phyloP scores from a whole-genome alignment of 1,140 invertebrate genomes.

The Oncopeltus fasciatus region DNA sequence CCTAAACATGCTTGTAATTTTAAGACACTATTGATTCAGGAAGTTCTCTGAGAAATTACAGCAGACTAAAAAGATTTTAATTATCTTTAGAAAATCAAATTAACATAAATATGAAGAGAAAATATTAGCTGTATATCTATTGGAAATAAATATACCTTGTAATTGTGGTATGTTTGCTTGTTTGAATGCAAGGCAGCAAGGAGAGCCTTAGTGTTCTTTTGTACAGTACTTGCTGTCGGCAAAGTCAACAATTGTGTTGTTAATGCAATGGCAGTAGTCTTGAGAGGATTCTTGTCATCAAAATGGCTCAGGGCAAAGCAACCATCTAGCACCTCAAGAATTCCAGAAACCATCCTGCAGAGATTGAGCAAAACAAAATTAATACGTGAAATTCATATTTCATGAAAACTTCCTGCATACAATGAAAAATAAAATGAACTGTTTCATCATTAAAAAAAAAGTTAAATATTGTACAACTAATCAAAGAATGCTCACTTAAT shows the following conservation, averaged over 20 bases:
- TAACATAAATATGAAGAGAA: neutral
- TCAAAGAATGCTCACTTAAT: too few relatives aligned
- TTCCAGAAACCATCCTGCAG: constrained; percentile 45
- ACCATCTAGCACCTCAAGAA: constrained; percentile 61
- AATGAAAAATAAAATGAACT: too few relatives aligned
- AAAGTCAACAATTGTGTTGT: constrained; percentile 67
- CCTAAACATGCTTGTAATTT: too few relatives aligned
- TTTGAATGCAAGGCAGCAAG: constrained; percentile 63
- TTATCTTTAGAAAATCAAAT: neutral
- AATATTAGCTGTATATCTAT: neutral
- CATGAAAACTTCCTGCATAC: too few relatives aligned
- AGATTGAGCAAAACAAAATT: too few relatives aligned
- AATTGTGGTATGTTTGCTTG: constrained; percentile 61
- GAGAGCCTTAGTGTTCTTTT: constrained; percentile 61
- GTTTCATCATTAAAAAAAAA: too few relatives aligned
- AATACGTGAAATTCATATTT: too few relatives aligned
- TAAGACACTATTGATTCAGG: too few relatives aligned
- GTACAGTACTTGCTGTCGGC: constrained; percentile 63
- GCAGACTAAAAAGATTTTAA: too few relatives aligned
- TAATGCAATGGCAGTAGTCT: constrained; percentile 48
- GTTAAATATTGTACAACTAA: too few relatives aligned
- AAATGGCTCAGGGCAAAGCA: constrained; percentile 36
- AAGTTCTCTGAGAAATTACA: too few relatives aligned
- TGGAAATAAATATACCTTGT: constrained; percentile 42
- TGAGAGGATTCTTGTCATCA: constrained; percentile 31